A percentile compares a stretch with the other conserved stretches of the same genome.
Evolutionary conservation across 2,888 invertebrate genomes (phyloP).

Genomic region (Orthonevra nobilis): DNA sequence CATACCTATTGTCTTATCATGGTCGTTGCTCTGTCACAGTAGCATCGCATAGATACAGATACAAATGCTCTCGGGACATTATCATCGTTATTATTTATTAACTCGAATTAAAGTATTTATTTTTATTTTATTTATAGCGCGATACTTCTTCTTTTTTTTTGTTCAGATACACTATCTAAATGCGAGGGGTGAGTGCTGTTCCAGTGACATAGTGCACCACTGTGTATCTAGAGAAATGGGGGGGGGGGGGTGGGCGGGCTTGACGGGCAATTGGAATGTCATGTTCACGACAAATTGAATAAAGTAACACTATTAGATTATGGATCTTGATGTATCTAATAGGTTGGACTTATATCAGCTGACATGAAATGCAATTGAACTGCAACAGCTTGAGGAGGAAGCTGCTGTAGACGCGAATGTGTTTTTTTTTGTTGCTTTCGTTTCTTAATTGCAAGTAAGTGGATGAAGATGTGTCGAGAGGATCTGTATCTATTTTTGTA

Average conservation of each 20-base stretch:
- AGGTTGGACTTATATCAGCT: neutral
- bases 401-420: too few species aligned
- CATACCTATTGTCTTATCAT: constrained; percentile 42
- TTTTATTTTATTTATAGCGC: constrained; percentile 45
- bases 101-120: constrained; percentile 46
- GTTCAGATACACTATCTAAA: constrained; percentile 8
- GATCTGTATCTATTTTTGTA: too few species aligned
- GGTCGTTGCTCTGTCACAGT: constrained; percentile 10
- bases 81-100: constrained; percentile 41
- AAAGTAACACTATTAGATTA: constrained; percentile 35
- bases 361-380: neutral
- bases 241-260: neutral
- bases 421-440: too few species aligned
- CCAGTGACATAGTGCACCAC: constrained; percentile 19
- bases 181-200: neutral
- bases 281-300: constrained; percentile 28
- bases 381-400: too few species aligned
- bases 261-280: constrained; percentile 2
- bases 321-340: constrained; percentile 13
- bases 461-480: too few species aligned
- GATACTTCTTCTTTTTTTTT: constrained; percentile 1
- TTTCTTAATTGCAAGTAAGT: too few species aligned
- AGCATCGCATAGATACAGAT: constrained; percentile 5
- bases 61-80: constrained; percentile 1
- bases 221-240: neutral